These are phyloP conservation scores for Branchipolynoe longqiensis DNA, from an alignment of 2,888 invertebrate genomes.

Conservation along the genomic window DNA sequence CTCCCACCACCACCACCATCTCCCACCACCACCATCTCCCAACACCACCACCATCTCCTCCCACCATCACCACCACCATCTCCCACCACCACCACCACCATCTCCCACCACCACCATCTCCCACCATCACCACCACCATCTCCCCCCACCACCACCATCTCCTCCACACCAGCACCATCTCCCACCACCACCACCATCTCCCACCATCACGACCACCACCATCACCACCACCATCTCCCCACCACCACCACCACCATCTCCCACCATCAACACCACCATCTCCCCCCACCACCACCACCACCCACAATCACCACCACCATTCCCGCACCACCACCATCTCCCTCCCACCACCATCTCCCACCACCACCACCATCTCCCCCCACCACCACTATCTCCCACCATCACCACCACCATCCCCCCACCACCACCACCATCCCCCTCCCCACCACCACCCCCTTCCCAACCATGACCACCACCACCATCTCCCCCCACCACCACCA, in stretches of 20 bases:
- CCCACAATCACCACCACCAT: too few species aligned
- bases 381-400: neutral
- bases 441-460: neutral
- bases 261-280: neutral
- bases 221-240: neutral
- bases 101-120: neutral
- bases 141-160: neutral
- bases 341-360: neutral
- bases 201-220: neutral
- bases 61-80: neutral
- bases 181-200: neutral
- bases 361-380: neutral
- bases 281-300: neutral
- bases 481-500: neutral
- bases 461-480: neutral
- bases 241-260: neutral
- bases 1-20: neutral
- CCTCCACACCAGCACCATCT: too few species aligned
- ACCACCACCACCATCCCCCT: too few species aligned
- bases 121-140: neutral
- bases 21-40: conserved; percentile 21
- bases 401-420: neutral
- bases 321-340: too few species aligned
- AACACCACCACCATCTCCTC: neutral
- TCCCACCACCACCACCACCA: too few species aligned